These are phyloP conservation scores for Drosophila seguyi DNA, from an alignment of 1,140 invertebrate species.

Conservation along the genomic window DNA sequence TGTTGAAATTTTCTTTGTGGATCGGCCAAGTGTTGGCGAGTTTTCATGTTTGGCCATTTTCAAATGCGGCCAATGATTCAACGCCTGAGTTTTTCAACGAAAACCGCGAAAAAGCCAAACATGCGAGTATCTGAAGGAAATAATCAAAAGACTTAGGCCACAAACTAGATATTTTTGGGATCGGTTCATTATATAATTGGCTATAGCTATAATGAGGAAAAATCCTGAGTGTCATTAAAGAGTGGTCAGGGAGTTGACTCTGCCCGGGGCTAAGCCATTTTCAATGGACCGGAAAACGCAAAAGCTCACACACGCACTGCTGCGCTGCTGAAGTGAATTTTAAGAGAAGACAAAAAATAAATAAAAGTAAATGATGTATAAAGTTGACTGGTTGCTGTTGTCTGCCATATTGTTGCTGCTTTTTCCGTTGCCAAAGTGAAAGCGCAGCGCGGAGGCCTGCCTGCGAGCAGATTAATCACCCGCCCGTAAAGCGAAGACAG, in stretches of 20 bases:
- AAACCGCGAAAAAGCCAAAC: slow-evolving; percentile 23
- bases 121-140: background rate
- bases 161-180: slow-evolving; percentile 49
- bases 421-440: slow-evolving; percentile 70
- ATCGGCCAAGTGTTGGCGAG: slow-evolving; percentile 35
- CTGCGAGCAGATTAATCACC: slow-evolving; percentile 70
- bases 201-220: slow-evolving; percentile 69
- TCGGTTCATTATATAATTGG: slow-evolving; percentile 44
- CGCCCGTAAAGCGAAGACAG: slow-evolving; percentile 50
- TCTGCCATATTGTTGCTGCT: slow-evolving; percentile 12
- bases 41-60: slow-evolving; percentile 34
- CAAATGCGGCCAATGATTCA: slow-evolving; percentile 48
- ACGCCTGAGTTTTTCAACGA: slow-evolving; percentile 43
- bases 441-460: slow-evolving; percentile 55
- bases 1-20: slow-evolving; percentile 53
- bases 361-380: slow-evolving; percentile 65
- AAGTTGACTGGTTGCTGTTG: slow-evolving; percentile 45
- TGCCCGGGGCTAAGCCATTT: slow-evolving; percentile 46
- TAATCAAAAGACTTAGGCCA: slow-evolving; percentile 77
- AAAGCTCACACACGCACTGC: slow-evolving; percentile 20
- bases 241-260: slow-evolving; percentile 45
- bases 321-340: slow-evolving; percentile 74
- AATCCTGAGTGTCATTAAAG: slow-evolving; percentile 54
- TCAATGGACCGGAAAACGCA: slow-evolving; percentile 79
- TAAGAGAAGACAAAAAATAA: slow-evolving; percentile 53